A percentile compares a stretch with the other conserved stretches of the same genome.
phyloP scores from a whole-genome alignment of 2,797 vertebrate species.

The Danio aesculapii region DNA sequence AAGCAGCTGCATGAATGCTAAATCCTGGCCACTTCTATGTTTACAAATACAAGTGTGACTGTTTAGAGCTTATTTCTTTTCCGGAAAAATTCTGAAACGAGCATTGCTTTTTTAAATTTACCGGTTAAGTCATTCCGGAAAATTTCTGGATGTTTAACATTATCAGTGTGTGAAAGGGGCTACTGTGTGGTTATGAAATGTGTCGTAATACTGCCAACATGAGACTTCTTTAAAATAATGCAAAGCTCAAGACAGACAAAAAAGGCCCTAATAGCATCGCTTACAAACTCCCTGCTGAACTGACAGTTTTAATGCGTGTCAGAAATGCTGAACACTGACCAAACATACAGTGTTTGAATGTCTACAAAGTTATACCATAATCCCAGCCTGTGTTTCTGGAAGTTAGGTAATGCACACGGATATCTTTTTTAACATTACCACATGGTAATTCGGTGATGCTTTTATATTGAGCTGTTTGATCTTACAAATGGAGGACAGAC shows the following conservation, averaged over 20 bases:
- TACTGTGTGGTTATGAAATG: neutral
- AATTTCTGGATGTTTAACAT: no score
- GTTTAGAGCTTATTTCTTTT: no score
- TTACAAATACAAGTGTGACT: no score
- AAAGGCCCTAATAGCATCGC: neutral
- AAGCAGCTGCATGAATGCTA: no score
- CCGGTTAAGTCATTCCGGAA: no score
- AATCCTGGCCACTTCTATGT: no score
- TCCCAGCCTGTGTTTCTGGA: neutral
- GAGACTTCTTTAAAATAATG: constrained; percentile 7
- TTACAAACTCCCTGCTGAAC: constrained; percentile 4
- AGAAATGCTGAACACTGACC: constrained; percentile 8
- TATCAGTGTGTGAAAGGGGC: no score
- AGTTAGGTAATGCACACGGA: constrained; percentile 36
- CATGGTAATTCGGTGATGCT: constrained; percentile 67
- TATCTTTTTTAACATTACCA: constrained; percentile 28
- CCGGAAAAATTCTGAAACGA: no score
- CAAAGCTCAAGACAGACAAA: neutral
- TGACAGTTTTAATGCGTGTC: neutral
- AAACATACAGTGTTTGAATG: constrained; percentile 8
- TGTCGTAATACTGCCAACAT: neutral
- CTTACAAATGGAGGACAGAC: constrained; percentile 67
- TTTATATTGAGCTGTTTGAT: constrained; percentile 74
- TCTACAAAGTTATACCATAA: neutral
- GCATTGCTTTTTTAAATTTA: no score